phyloP scores from a whole-genome alignment of 2,797 vertebrate species.

The Ara ararauna region DNA sequence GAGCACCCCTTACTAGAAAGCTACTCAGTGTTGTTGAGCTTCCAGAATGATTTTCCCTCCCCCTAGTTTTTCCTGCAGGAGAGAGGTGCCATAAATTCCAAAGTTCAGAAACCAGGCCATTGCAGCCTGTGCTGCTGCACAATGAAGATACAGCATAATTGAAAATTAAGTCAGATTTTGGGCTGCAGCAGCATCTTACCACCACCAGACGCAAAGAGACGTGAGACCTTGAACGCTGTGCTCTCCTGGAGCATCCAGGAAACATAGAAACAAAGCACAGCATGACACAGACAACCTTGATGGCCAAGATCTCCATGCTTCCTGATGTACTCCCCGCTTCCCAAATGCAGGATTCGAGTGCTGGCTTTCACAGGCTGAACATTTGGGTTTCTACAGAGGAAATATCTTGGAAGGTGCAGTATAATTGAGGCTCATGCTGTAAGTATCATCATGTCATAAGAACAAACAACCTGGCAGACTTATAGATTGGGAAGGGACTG shows the following conservation, averaged over 20 bases:
- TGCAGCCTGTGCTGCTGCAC: neutral
- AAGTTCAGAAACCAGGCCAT: neutral
- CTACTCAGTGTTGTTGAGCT: neutral
- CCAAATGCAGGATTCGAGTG: rapidly evolving
- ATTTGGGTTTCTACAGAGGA: neutral
- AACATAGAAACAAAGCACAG: rapidly evolving
- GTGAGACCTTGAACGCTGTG: rapidly evolving
- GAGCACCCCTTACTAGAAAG: neutral
- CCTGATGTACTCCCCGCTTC: rapidly evolving
- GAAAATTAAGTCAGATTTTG: neutral
- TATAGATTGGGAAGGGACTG: rapidly evolving
- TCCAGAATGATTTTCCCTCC: neutral
- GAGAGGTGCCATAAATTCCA: neutral
- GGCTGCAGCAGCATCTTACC: neutral
- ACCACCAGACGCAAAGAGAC: rapidly evolving
- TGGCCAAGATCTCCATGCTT: rapidly evolving
- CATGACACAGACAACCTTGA: rapidly evolving
- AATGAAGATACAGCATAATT: rapidly evolving
- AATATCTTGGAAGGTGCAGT: rapidly evolving
- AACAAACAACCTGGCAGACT: neutral
- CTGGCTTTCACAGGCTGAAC: neutral
- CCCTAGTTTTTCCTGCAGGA: rapidly evolving
- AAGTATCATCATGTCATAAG: rapidly evolving
- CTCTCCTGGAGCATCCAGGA: neutral
- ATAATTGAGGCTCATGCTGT: neutral